Evolutionary conservation across 2,113 vertebrate species (phyloP).

Genomic region (Prionailurus bengalensis): DNA sequence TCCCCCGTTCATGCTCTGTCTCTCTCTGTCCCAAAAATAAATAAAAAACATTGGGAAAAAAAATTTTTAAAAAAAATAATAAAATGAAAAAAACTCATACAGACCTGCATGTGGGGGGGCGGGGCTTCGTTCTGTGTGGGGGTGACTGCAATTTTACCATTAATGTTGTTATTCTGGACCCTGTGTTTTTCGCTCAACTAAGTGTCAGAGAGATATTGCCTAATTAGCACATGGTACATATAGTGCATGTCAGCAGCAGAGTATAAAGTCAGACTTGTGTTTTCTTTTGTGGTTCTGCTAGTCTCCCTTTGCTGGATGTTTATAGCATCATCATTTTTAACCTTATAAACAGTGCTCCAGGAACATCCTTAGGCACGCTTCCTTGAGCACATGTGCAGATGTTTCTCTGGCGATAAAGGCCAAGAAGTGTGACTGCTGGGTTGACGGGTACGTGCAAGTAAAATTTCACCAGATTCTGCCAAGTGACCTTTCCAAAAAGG

Average conservation of each 20-base stretch:
- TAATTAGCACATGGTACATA: rapidly evolving
- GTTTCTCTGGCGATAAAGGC: not conserved
- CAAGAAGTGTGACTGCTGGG: not conserved
- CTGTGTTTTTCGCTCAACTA: not conserved
- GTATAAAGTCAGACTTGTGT: not conserved
- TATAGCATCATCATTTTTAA: not conserved
- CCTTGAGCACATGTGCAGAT: not conserved
- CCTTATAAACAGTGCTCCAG: not conserved
- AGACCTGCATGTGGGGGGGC: not conserved
- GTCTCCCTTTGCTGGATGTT: not conserved
- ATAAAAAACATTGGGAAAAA: too few species aligned
- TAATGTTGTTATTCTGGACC: not conserved
- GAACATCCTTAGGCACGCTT: not conserved
- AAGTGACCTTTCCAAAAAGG: not conserved
- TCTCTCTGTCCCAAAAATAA: too few species aligned
- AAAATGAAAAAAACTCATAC: not conserved
- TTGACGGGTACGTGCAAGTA: rapidly evolving
- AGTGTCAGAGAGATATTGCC: not conserved
- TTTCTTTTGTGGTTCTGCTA: too few species aligned
- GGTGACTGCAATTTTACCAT: not conserved
- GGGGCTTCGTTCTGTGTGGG: too few species aligned
- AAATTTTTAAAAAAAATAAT: too few species aligned
- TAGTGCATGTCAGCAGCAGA: rapidly evolving
- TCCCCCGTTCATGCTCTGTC: too few species aligned
- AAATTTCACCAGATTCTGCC: not conserved